Conservation (phyloP, 2,797 vertebrate species). For the Clarias fuscus region DNA sequence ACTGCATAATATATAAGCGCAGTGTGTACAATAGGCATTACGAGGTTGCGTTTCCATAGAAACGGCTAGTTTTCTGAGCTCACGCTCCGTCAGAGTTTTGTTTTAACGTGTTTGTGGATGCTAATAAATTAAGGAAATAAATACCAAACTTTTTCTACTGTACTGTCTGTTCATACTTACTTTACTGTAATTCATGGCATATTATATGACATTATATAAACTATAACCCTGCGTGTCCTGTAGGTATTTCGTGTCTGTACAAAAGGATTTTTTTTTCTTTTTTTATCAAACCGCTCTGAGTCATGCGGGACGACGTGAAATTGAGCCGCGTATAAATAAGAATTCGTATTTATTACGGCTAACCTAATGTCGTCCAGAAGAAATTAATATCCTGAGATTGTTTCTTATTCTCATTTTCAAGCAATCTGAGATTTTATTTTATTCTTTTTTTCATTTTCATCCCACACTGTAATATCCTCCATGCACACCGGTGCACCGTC, state of each 20-base stretch:
- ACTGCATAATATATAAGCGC: neutral
- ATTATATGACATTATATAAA: neutral
- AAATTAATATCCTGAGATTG: neutral
- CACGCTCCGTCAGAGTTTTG: neutral
- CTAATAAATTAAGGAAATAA: neutral
- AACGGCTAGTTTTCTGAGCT: neutral
- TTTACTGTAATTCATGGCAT: neutral
- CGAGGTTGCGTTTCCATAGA: slow-evolving; percentile 3
- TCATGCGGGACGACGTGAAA: neutral
- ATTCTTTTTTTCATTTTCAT: neutral
- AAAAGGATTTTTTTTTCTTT: neutral
- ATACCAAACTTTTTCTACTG: too few species aligned
- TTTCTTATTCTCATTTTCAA: neutral
- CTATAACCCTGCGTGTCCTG: neutral
- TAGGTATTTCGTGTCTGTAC: too few species aligned
- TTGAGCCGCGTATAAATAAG: neutral
- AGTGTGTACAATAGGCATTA: neutral
- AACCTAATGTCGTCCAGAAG: neutral
- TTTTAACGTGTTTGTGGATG: neutral
- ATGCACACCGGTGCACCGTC: slow-evolving; percentile 18
- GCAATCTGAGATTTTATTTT: neutral
- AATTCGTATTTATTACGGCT: neutral
- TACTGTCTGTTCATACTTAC: neutral
- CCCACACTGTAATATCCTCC: slow-evolving; percentile 27
- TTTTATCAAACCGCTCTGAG: neutral